Base-by-base conservation (phyloP, 2,113 vertebrate genomes). In the Callospermophilus lateralis region DNA sequence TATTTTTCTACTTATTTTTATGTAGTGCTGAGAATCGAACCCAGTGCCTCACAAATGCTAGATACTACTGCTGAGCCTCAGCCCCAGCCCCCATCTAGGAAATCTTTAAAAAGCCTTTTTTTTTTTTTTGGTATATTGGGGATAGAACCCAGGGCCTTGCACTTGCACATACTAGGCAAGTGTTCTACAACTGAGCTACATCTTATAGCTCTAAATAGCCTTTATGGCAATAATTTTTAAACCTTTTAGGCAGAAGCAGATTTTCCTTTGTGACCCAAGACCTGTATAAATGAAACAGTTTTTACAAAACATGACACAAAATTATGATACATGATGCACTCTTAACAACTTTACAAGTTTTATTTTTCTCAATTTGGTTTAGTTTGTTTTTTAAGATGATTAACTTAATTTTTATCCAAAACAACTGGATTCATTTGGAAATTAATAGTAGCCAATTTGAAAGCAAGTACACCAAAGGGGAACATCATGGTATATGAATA, bases 381-480 rank as follows among this genome's bases (percentile, higher is more conserved):
- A 37, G 84, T 91, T 86, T 10, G 39, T 65, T 77, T 85, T 55
- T n/a, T 37, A 55, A 80, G 51, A 78, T 79, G 6, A 89, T 83
- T 48, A 93, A 76, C 30, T 96, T 68, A 83, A 89, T 74, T 92
- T 95, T 96, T 76, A 92, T 76, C 32, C 39, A 19, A 84, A 86
- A 94, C n/a, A 55, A 70, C 74, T 78, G 78, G 16, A 20, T 85
- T 88, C 26, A 19, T 12, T 42, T 96, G 84, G 37, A 92, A 73
- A 92, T 58, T 42, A 86, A 73, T 22, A 77, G 32, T 48, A 63
- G 65, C 16, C 26, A 20, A 65, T 91, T 88, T 93, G 72, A 34
- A 67, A 80, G 55, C 8, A 55, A 95, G 77, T 6, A 73, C 58
- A 37, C 53, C 51, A 30, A 67, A 67, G 30, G n/a, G 11, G 22